These are phyloP conservation scores for Lacerta agilis DNA, from an alignment of 2,797 vertebrate species.

Conservation along the genomic window DNA sequence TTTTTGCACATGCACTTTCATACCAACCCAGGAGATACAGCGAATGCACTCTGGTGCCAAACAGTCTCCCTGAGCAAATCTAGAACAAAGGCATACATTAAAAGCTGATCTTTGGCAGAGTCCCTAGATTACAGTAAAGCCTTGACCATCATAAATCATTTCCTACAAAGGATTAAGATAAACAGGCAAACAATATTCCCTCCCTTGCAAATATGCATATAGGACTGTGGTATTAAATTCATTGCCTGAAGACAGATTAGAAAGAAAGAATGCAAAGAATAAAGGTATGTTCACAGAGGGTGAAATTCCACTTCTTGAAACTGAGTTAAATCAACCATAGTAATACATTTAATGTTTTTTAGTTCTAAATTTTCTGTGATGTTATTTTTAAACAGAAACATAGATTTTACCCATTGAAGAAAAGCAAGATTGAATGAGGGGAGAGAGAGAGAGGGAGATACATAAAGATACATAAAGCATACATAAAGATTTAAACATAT, in stretches of 20 bases:
- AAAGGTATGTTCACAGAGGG: too few species aligned
- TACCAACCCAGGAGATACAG: background rate
- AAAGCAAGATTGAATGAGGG: too few species aligned
- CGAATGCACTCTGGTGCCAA: background rate
- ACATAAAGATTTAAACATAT: too few species aligned
- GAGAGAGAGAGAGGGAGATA: too few species aligned
- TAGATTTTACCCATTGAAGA: too few species aligned
- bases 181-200: background rate
- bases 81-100: background rate
- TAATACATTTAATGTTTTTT: conserved; percentile 2
- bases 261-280: background rate
- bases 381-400: conserved; percentile 2
- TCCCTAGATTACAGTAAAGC: background rate
- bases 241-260: background rate
- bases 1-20: background rate
- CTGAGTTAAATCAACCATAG: background rate
- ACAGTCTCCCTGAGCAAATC: background rate
- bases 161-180: background rate
- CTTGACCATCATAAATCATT: background rate
- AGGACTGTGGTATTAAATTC: background rate
- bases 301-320: background rate
- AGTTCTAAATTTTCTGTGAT: background rate
- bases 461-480: too few species aligned
- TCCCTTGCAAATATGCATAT: background rate
- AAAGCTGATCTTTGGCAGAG: background rate